phyloP scores from a whole-genome alignment of 2,113 vertebrate species.

The Sminthopsis crassicaudata region DNA sequence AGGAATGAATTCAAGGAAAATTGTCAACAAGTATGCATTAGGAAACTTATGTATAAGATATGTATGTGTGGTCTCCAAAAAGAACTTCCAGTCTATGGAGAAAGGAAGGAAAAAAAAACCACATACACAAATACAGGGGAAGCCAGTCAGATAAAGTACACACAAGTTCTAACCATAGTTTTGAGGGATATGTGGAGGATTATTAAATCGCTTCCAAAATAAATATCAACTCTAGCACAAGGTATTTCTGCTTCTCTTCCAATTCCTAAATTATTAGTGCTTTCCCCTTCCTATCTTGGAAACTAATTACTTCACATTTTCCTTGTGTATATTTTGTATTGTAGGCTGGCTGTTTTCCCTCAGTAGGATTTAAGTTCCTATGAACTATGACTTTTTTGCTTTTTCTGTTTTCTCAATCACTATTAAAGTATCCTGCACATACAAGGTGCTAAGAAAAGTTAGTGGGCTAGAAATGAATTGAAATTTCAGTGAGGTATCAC shows the following conservation, averaged over 20 bases:
- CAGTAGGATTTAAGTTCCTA: background rate
- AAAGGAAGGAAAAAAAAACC: background rate
- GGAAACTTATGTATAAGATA: background rate
- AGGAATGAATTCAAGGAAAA: background rate
- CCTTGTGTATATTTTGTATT: background rate
- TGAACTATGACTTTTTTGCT: background rate
- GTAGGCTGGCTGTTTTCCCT: background rate
- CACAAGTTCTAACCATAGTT: background rate
- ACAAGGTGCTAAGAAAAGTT: background rate
- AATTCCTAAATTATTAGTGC: background rate
- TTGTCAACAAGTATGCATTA: background rate
- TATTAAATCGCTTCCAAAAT: background rate
- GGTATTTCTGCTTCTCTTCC: background rate
- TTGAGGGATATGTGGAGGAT: background rate
- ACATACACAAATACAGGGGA: background rate
- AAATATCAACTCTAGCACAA: background rate
- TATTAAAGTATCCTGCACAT: background rate
- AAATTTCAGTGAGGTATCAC: background rate
- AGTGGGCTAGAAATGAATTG: background rate
- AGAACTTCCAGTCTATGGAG: background rate
- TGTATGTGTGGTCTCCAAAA: background rate
- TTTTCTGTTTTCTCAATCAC: background rate
- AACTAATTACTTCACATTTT: background rate
- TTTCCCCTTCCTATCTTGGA: background rate
- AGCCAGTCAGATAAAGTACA: background rate